phyloP scores from a whole-genome alignment of 2,797 vertebrate species.

The Schizopygopsis pylzovi region DNA sequence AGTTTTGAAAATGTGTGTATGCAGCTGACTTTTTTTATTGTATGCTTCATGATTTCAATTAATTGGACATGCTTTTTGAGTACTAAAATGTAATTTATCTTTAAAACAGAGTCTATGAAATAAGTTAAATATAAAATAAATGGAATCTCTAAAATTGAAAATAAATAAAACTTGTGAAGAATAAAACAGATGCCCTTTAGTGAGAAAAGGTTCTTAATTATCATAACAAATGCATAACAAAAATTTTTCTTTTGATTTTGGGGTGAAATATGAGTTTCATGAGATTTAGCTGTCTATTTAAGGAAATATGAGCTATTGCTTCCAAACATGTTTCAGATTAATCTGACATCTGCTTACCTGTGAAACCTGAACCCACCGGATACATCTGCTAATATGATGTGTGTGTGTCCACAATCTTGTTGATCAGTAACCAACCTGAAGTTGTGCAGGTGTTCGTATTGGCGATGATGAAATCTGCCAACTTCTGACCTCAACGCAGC shows the following conservation, averaged over 20 bases:
- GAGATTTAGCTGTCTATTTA: neutral
- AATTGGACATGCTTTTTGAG: neutral
- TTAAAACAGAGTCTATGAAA: neutral
- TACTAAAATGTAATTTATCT: neutral
- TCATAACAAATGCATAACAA: neutral
- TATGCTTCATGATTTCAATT: neutral
- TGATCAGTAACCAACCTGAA: neutral
- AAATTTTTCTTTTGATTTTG: neutral
- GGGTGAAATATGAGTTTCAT: neutral
- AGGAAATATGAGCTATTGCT: neutral
- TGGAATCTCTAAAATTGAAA: neutral
- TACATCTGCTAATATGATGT: neutral
- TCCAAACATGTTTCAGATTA: neutral
- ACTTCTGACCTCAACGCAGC: neutral
- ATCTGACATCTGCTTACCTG: conserved; percentile 20
- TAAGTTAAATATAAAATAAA: neutral
- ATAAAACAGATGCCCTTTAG: neutral
- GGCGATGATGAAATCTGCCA: neutral
- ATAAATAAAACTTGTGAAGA: neutral
- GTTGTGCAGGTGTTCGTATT: neutral
- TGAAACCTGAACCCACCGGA: neutral
- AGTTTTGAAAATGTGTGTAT: too few species aligned
- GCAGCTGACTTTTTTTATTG: too few species aligned
- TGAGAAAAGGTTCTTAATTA: neutral
- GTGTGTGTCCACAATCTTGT: neutral